A percentile compares a stretch with the other conserved stretches of the same genome.
Conservation (phyloP, 2,888 invertebrate genomes). For the Sthenelais limicola region DNA sequence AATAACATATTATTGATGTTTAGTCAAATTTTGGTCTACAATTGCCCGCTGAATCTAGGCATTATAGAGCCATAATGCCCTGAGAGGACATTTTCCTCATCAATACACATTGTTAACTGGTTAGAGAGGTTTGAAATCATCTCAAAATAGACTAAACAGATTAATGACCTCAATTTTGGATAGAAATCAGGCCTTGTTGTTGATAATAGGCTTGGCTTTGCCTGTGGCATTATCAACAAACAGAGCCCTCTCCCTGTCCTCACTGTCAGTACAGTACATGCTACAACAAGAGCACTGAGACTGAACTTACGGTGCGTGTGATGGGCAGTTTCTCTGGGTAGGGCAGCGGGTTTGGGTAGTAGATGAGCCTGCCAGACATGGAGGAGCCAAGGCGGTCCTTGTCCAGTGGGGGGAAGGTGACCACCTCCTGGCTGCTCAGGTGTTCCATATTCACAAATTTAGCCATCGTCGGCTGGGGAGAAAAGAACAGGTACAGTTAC, state of each 20-base stretch:
- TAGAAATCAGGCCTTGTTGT: too few relatives aligned
- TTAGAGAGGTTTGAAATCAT: neutral
- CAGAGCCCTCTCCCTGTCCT: too few relatives aligned
- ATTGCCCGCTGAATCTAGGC: neutral
- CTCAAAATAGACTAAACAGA: neutral
- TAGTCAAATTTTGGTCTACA: neutral
- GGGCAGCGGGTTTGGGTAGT: slow-evolving; percentile 68
- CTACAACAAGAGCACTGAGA: neutral
- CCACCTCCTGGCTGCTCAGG: slow-evolving; percentile 34
- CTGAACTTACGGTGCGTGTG: slow-evolving; percentile 63
- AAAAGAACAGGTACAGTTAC: too few relatives aligned
- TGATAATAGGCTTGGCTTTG: too few relatives aligned
- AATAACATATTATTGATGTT: too few relatives aligned
- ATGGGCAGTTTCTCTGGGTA: slow-evolving; percentile 65
- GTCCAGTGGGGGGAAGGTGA: slow-evolving; percentile 45
- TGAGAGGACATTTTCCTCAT: neutral
- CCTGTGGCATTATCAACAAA: too few relatives aligned
- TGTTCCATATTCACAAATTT: slow-evolving; percentile 31
- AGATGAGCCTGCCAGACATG: slow-evolving; percentile 61
- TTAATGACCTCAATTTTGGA: too few relatives aligned
- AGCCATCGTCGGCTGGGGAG: slow-evolving; percentile 41
- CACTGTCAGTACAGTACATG: neutral
- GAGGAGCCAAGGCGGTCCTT: slow-evolving; percentile 53
- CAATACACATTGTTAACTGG: neutral
- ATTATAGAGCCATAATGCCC: neutral